A percentile compares a stretch with the other conserved stretches of the same genome.
Conservation (phyloP, 2,113 vertebrate species). For the Terrapene triunguis region DNA sequence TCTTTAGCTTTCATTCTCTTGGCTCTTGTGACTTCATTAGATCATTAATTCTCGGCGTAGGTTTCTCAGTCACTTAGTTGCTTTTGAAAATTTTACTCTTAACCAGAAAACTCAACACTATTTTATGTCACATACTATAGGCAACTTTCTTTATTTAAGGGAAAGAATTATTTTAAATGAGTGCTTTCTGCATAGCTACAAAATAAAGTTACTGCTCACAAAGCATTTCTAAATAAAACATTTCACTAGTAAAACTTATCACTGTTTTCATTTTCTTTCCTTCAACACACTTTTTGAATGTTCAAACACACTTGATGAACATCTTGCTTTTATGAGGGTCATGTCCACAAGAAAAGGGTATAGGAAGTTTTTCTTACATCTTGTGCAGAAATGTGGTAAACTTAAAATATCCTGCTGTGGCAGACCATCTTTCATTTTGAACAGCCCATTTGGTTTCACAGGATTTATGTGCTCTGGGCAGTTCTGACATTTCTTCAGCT, state of each 20-base stretch:
- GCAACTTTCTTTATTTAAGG: background rate
- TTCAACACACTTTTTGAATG: background rate
- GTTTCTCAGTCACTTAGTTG: background rate
- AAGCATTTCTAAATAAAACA: background rate
- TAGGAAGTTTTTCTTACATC: background rate
- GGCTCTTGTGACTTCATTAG: background rate
- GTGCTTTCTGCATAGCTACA: background rate
- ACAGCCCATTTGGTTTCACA: background rate
- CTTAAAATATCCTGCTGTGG: background rate
- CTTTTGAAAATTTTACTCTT: background rate
- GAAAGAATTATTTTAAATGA: accelerated
- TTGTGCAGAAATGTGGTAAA: background rate
- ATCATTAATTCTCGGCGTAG: background rate
- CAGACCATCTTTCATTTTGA: background rate
- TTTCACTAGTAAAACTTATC: accelerated
- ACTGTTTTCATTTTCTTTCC: background rate
- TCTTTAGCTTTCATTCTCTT: background rate
- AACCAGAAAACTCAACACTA: background rate
- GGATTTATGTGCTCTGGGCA: accelerated
- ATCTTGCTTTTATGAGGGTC: background rate
- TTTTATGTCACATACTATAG: background rate
- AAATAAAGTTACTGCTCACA: background rate
- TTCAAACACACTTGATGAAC: background rate
- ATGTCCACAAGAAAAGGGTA: background rate
- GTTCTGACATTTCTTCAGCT: background rate